A percentile compares a stretch with the other conserved stretches of the same genome.
phyloP scores from a whole-genome alignment of 2,797 vertebrate genomes.

The Danio choprae region DNA sequence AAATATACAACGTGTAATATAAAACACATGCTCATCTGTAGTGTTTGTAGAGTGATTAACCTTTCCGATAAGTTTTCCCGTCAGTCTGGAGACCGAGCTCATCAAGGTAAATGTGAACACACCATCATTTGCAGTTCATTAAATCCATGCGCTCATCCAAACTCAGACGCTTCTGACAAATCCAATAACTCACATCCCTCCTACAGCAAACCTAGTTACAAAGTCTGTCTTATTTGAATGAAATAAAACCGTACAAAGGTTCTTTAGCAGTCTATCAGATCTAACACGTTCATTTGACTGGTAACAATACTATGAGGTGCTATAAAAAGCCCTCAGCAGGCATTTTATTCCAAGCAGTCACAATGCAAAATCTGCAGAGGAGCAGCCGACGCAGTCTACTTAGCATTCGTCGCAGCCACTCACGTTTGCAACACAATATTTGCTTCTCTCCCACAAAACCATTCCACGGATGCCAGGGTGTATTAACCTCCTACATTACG shows the following conservation, averaged over 20 bases:
- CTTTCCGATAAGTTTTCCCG: slow-evolving; percentile 24
- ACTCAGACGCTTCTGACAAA: slow-evolving; percentile 25
- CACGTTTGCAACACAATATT: slow-evolving; percentile 57
- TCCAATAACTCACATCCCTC: slow-evolving; percentile 20
- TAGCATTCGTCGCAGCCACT: slow-evolving; percentile 55
- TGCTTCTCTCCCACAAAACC: slow-evolving; percentile 56
- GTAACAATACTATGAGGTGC: neutral
- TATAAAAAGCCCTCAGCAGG: neutral
- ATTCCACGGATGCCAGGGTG: slow-evolving; percentile 55
- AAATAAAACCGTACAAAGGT: slow-evolving; percentile 18
- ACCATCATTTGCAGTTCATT: slow-evolving; percentile 41
- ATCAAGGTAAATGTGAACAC: slow-evolving; percentile 33
- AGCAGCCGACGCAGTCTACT: slow-evolving; percentile 39
- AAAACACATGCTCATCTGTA: neutral
- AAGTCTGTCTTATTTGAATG: neutral
- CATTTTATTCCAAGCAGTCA: slow-evolving; percentile 25
- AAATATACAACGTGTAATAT: neutral
- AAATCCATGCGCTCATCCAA: slow-evolving; percentile 7
- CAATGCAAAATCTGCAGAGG: slow-evolving; percentile 29
- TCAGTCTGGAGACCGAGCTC: neutral
- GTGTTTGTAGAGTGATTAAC: slow-evolving; percentile 29
- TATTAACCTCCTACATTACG: slow-evolving; percentile 63
- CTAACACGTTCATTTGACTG: neutral
- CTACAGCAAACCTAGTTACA: slow-evolving; percentile 2
- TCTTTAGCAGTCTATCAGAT: slow-evolving; percentile 1